Conservation (phyloP, 2,113 vertebrate species). For the Mus spicilegus region DNA sequence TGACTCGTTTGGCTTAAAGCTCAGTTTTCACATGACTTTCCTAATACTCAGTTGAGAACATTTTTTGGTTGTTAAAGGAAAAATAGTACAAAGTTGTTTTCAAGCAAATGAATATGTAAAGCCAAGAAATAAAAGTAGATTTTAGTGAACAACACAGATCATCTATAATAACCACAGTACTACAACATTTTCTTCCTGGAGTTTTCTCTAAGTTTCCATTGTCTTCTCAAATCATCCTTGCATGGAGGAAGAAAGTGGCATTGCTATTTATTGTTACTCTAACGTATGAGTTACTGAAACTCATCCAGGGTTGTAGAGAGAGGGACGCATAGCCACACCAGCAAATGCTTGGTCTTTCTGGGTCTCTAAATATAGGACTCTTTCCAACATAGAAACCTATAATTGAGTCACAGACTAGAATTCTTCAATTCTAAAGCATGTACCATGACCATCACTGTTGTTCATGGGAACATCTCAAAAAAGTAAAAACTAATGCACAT, state of each 20-base stretch:
- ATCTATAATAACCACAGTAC: conserved; percentile 51
- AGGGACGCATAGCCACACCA: conserved; percentile 46
- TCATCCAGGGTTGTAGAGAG: neutral
- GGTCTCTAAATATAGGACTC: conserved; percentile 49
- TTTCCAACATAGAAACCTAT: conserved; percentile 29
- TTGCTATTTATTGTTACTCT: conserved; percentile 47
- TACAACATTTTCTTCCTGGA: conserved; percentile 23
- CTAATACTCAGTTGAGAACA: conserved; percentile 4
- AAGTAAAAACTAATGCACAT: neutral
- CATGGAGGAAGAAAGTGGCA: conserved; percentile 31
- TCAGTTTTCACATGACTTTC: conserved; percentile 35
- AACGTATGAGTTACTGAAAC: conserved; percentile 17
- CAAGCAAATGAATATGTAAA: conserved; percentile 35
- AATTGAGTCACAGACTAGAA: conserved; percentile 23
- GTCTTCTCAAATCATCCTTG: conserved; percentile 46
- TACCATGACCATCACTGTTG: conserved; percentile 9
- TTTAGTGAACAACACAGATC: conserved; percentile 32
- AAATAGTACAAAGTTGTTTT: conserved; percentile 15
- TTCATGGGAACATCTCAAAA: conserved; percentile 12
- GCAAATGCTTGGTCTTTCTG: neutral
- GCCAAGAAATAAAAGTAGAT: conserved; percentile 27
- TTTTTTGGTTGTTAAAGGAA: conserved; percentile 51
- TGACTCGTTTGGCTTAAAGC: conserved; percentile 24
- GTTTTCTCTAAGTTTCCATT: conserved; percentile 19
- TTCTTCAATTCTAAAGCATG: neutral